Base-by-base conservation (phyloP, 1,140 invertebrate species). In the Schlechtendalia chinensis region DNA sequence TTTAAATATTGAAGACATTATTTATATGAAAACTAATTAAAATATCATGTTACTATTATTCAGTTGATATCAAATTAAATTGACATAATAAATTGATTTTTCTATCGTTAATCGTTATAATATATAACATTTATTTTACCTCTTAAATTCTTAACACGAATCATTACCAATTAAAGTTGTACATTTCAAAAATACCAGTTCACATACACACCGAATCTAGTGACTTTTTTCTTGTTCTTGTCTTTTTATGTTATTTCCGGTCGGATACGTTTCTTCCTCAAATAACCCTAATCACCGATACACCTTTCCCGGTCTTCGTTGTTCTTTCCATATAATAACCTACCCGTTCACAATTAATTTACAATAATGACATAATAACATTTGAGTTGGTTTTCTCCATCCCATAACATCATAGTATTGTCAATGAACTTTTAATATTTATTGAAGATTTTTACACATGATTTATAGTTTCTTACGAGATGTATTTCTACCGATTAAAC, bases 401-500 rank as follows among this genome's bases (percentile, higher is more conserved):
- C 29, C 17, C 61, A 10, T 61, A 50, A 3, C 17, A 14, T 32
- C 50, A 32, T 27, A 4, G 32, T 39, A 32, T 74, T 56, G 29
- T 32, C 24, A 32, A 16, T 8, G 3, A 1, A 16, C 16, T 27
- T 5, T 39, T 39, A 39, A 32, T 74, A 39, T 74, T 74, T 56
- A 32, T 32, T 29, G 27, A 74, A 74, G 17, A 74, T 56, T 56
- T 54, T 27, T 56, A 74, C n/a, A 56, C 54, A 74, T 74, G 54
- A 56, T 74, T 74, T 74, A 50, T 69, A 69, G 67, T 74, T 54
- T 29, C 27, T 54, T 19, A 50, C 10, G 50, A 32, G 22, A 14
- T 50, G 29, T 56, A 54, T 54, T 74, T 54, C 47, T 54, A 56
- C 71, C 32, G 50, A 74, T 29, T 74, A 74, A 74, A 74, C 27